A percentile compares a stretch with the other conserved stretches of the same genome.
These are phyloP conservation scores for Capromys pilorides DNA, from an alignment of 2,797 vertebrate genomes.

Conservation along the genomic window DNA sequence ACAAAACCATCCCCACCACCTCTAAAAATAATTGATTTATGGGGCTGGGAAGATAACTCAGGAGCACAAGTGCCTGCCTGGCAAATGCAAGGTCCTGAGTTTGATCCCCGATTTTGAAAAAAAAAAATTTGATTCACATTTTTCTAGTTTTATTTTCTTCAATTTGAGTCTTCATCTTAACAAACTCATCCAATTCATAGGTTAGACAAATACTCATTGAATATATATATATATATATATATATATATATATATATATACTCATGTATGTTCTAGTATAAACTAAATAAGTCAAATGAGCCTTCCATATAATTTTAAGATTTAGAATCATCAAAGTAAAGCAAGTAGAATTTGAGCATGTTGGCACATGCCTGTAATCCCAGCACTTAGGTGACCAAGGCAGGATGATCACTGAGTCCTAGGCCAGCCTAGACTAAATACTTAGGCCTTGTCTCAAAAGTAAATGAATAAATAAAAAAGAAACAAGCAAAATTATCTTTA, in stretches of 20 bases:
- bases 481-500: background rate
- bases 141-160: background rate
- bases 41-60: too few relatives aligned
- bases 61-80: too few relatives aligned
- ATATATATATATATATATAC: too few relatives aligned
- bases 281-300: background rate
- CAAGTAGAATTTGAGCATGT: background rate
- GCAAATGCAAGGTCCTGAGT: too few relatives aligned
- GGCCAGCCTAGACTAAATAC: background rate
- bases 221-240: too few relatives aligned
- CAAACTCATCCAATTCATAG: background rate
- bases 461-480: background rate
- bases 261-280: background rate
- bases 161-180: background rate
- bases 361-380: background rate
- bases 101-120: too few relatives aligned
- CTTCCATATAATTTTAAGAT: background rate
- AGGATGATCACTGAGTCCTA: background rate
- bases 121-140: background rate
- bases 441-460: background rate
- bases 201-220: background rate
- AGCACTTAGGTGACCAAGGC: background rate
- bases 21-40: background rate
- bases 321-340: background rate
- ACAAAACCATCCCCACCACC: fast-evolving